Conservation (phyloP, 2,888 invertebrate genomes). For the Lasioglossum calceatum region DNA sequence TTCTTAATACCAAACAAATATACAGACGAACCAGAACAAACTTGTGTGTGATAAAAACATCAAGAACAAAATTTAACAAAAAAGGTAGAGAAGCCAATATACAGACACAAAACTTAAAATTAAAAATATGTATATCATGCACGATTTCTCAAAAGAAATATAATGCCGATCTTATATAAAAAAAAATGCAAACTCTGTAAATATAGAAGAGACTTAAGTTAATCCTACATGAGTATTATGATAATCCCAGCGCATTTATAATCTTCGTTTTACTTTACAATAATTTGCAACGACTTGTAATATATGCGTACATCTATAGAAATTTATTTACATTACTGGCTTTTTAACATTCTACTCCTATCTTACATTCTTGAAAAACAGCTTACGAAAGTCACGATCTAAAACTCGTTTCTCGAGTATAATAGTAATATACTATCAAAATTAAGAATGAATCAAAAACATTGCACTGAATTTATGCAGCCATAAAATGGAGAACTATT, state of each 20-base stretch:
- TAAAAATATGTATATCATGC: constrained; percentile 62
- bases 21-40: constrained; percentile 49
- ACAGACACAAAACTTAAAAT: constrained; percentile 47
- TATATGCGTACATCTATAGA: constrained; percentile 10
- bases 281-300: constrained; percentile 10
- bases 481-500: constrained; percentile 24
- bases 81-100: constrained; percentile 57
- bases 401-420: constrained; percentile 18
- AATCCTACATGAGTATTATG: constrained; percentile 51
- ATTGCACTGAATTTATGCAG: constrained; percentile 14
- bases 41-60: constrained; percentile 36
- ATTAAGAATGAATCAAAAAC: constrained; percentile 22
- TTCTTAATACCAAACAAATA: constrained; percentile 53
- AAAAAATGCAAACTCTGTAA: constrained; percentile 43
- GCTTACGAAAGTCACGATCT: neutral
- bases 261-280: constrained; percentile 27
- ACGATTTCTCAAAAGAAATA: constrained; percentile 42
- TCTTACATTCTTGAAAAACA: constrained; percentile 33
- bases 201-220: constrained; percentile 28
- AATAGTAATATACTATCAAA: constrained; percentile 10
- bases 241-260: constrained; percentile 40
- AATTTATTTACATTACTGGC: constrained; percentile 55
- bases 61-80: constrained; percentile 46
- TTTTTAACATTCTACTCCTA: constrained; percentile 23
- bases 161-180: constrained; percentile 39